Conservation (phyloP, 35 echinoderm and acorn worm species). For the Heliocidaris tuberculata region DNA sequence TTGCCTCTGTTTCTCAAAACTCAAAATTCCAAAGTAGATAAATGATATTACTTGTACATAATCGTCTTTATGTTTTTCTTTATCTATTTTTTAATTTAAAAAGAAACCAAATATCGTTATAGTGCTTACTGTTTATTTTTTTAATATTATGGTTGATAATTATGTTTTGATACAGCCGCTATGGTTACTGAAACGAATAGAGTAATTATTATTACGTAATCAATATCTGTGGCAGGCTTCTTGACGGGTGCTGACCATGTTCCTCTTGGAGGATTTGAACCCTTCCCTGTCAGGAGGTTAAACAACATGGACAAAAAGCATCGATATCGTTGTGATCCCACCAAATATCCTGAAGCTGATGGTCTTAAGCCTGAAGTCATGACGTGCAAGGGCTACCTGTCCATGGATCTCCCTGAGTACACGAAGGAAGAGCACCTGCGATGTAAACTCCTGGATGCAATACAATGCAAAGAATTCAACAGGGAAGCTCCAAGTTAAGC, state of each 20-base stretch:
- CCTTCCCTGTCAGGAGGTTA: background rate
- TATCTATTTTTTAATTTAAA: too few relatives aligned
- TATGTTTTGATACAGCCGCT: background rate
- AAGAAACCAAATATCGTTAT: too few relatives aligned
- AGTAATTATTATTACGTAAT: too few relatives aligned
- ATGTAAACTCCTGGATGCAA: too few relatives aligned
- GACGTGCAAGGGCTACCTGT: background rate
- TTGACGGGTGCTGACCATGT: background rate
- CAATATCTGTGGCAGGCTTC: background rate
- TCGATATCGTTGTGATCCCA: background rate
- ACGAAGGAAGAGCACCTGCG: background rate
- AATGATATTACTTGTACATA: too few relatives aligned
- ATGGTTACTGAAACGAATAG: too few relatives aligned
- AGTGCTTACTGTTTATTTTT: background rate
- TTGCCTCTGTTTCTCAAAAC: too few relatives aligned
- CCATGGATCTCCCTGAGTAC: background rate
- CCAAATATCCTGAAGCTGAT: background rate
- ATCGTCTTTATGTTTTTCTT: too few relatives aligned
- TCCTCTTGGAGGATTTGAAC: background rate
- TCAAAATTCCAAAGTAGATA: too few relatives aligned
- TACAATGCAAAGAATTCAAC: too few relatives aligned
- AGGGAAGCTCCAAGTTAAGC: too few relatives aligned
- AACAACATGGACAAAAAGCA: background rate
- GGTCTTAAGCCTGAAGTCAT: background rate
- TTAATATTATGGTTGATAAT: background rate